Conservation (phyloP, 1,140 invertebrate species). For the Lordiphosa mommai region DNA sequence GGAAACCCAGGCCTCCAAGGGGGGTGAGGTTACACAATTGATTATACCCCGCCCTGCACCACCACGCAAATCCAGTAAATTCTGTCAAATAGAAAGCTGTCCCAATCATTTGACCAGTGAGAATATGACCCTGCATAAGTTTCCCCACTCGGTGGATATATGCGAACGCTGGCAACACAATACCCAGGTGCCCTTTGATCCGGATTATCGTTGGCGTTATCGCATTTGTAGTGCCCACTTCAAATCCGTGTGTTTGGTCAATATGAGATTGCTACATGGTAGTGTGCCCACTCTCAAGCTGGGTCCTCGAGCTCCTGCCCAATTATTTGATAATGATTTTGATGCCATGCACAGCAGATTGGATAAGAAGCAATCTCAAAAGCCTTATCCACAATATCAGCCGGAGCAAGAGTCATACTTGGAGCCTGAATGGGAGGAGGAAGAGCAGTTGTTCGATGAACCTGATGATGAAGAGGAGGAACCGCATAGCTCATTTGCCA, state of each 20-base stretch:
- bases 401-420: not conserved
- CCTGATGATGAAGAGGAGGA: slow-evolving; percentile 26
- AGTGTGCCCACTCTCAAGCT: slow-evolving; percentile 66
- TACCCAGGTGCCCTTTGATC: slow-evolving; percentile 59
- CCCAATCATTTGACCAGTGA: slow-evolving; percentile 55
- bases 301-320: slow-evolving; percentile 42
- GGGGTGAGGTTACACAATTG: slow-evolving; percentile 2
- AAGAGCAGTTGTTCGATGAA: slow-evolving; percentile 16
- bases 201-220: slow-evolving; percentile 51
- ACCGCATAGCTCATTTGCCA: not conserved
- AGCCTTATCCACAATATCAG: not conserved
- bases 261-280: slow-evolving; percentile 51
- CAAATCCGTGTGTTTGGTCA: slow-evolving; percentile 55
- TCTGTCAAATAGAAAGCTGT: slow-evolving; percentile 56
- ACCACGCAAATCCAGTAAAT: slow-evolving; percentile 60
- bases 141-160: slow-evolving; percentile 51
- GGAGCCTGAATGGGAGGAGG: slow-evolving; percentile 6
- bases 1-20: not conserved
- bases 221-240: slow-evolving; percentile 71
- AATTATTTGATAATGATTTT: slow-evolving; percentile 55
- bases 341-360: slow-evolving; percentile 27
- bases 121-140: slow-evolving; percentile 58
- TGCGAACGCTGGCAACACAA: slow-evolving; percentile 68
- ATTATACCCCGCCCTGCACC: slow-evolving; percentile 32
- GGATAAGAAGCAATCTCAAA: slow-evolving; percentile 21